Percentiles rank a stretch among this genome's conserved stretches.
Conservation (phyloP, 2,888 invertebrate species). For the Aquatica leii region DNA sequence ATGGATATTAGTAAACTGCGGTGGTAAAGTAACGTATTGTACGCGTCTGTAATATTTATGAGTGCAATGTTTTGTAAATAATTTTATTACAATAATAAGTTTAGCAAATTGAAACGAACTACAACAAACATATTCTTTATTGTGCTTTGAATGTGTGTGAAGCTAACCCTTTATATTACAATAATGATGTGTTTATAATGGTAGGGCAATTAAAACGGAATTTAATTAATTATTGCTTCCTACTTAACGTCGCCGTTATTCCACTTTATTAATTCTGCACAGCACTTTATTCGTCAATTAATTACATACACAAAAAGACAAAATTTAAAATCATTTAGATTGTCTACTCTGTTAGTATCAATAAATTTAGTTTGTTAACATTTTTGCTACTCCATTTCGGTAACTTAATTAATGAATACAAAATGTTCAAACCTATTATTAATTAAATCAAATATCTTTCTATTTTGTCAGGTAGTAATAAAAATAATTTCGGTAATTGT, state of each 20-base stretch:
- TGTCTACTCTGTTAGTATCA: constrained; percentile 9
- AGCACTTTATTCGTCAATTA: constrained; percentile 9
- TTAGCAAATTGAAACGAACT: too few species aligned
- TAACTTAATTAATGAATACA: constrained; percentile 11
- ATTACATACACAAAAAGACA: constrained; percentile 11
- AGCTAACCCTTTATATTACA: too few species aligned
- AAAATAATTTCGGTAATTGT: constrained; percentile 19
- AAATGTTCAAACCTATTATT: constrained; percentile 10
- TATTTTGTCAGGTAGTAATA: constrained; percentile 14
- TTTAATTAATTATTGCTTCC: too few species aligned
- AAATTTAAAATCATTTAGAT: constrained; percentile 6
- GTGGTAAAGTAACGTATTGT: too few species aligned
- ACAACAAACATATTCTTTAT: too few species aligned
- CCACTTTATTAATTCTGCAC: constrained; percentile 6
- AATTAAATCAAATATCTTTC: constrained; percentile 16
- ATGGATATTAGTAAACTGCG: too few species aligned
- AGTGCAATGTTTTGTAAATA: too few species aligned
- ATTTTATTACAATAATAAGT: too few species aligned
- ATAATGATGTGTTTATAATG: too few species aligned
- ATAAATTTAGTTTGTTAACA: constrained; percentile 13
- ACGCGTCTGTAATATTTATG: too few species aligned
- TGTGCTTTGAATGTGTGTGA: too few species aligned
- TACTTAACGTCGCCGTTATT: background rate
- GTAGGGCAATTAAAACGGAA: too few species aligned
- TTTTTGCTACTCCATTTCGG: constrained; percentile 13